These are phyloP conservation scores for Poecilia wingei DNA, from an alignment of 2,797 vertebrate genomes.

Conservation along the genomic window DNA sequence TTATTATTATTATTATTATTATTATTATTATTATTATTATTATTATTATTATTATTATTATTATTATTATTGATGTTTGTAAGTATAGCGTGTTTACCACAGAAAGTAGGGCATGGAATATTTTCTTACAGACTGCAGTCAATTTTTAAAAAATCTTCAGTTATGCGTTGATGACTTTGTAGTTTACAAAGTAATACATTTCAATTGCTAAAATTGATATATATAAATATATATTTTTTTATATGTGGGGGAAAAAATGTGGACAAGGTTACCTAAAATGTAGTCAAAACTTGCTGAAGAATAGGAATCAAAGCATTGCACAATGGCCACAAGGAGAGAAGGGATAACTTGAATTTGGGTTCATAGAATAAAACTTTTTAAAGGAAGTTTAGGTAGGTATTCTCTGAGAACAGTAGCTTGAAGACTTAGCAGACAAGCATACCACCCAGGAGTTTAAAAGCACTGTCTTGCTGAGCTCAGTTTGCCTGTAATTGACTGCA, in stretches of 20 bases:
- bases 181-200: background rate
- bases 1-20: too few species aligned
- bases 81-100: background rate
- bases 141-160: background rate
- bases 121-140: background rate
- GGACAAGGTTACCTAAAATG: background rate
- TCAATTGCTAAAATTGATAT: background rate
- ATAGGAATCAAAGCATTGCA: background rate
- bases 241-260: background rate
- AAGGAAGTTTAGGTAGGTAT: background rate
- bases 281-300: background rate
- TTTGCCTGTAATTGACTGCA: background rate
- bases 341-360: background rate
- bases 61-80: background rate
- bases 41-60: too few species aligned
- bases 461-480: background rate
- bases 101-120: background rate
- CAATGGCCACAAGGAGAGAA: background rate
- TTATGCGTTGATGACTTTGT: background rate
- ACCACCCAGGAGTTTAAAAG: background rate
- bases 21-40: too few species aligned
- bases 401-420: background rate
- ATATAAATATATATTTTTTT: too few species aligned
- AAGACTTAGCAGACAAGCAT: background rate
- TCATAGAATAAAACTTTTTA: background rate